A percentile compares a stretch with the other conserved stretches of the same genome.
Conservation (phyloP, 2,113 vertebrate genomes). For the Gobius niger region DNA sequence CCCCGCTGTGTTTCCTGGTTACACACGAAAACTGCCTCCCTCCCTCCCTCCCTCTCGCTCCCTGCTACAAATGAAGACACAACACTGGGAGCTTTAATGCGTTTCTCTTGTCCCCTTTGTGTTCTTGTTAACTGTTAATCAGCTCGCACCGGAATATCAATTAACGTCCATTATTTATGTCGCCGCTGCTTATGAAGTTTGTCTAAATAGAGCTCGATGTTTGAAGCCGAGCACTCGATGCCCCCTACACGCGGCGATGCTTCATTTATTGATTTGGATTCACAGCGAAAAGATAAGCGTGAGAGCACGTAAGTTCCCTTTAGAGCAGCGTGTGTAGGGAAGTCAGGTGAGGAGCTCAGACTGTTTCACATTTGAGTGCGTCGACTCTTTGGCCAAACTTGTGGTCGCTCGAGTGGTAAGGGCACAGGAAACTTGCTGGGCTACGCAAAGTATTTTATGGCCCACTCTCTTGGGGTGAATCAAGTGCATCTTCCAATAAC, state of each 20-base stretch:
- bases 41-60: conserved; percentile 1
- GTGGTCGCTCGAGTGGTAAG: conserved; percentile 8
- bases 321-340: conserved; percentile 37
- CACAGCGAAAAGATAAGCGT: conserved; percentile 14
- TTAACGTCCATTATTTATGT: conserved; percentile 67
- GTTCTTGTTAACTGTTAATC: conserved; percentile 59
- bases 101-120: conserved; percentile 46
- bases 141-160: conserved; percentile 45
- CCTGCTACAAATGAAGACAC: conserved; percentile 2
- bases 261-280: conserved; percentile 46
- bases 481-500: conserved; percentile 37
- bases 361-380: conserved; percentile 40
- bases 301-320: background rate
- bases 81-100: conserved; percentile 30
- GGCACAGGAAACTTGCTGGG: conserved; percentile 37
- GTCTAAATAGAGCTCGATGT: conserved; percentile 44
- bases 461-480: conserved; percentile 38
- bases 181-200: conserved; percentile 46
- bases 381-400: conserved; percentile 17
- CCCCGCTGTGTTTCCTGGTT: conserved; percentile 35
- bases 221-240: conserved; percentile 35
- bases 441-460: conserved; percentile 58
- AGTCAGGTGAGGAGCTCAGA: conserved; percentile 45
- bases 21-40: background rate
- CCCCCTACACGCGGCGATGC: conserved; percentile 22